These are phyloP conservation scores for Paramacrobiotus metropolitanus DNA, from an alignment of 1,140 invertebrate species.

Conservation along the genomic window DNA sequence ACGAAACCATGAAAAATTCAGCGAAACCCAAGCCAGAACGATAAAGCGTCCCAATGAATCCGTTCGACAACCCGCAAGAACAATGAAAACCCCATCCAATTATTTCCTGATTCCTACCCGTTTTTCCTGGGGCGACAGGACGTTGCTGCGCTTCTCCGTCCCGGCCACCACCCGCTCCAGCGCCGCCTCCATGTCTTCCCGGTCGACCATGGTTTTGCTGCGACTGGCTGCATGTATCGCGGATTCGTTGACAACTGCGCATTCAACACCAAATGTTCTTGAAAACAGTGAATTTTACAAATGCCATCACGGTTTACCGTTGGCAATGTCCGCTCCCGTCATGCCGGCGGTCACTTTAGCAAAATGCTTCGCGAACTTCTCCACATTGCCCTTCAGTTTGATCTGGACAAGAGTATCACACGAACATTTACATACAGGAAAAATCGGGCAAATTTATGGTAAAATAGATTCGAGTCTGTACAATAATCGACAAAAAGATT, in stretches of 20 bases:
- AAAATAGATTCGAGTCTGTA: too few species aligned
- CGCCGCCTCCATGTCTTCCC: constrained; percentile 55
- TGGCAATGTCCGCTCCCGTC: constrained; percentile 34
- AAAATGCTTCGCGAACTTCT: constrained; percentile 21
- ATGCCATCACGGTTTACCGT: too few species aligned
- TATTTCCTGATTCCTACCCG: too few species aligned
- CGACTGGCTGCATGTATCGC: constrained; percentile 63
- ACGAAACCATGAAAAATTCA: too few species aligned
- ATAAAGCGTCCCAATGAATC: too few species aligned
- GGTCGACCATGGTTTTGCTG: constrained; percentile 37
- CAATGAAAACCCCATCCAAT: too few species aligned
- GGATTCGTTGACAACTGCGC: constrained; percentile 77
- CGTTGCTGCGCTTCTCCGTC: constrained; percentile 21
- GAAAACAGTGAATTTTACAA: too few species aligned
- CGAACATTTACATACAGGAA: background rate
- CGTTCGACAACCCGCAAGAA: too few species aligned
- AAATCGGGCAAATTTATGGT: background rate
- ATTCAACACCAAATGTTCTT: too few species aligned
- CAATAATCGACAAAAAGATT: too few species aligned
- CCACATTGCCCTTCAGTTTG: constrained; percentile 2
- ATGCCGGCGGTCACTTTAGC: constrained; percentile 68
- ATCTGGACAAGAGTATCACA: background rate
- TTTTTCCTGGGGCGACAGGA: background rate
- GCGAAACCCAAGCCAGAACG: too few species aligned
- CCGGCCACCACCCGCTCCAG: constrained; percentile 68